These are phyloP conservation scores for Pectinophora gossypiella DNA, from an alignment of 1,140 invertebrate genomes.

Conservation along the genomic window DNA sequence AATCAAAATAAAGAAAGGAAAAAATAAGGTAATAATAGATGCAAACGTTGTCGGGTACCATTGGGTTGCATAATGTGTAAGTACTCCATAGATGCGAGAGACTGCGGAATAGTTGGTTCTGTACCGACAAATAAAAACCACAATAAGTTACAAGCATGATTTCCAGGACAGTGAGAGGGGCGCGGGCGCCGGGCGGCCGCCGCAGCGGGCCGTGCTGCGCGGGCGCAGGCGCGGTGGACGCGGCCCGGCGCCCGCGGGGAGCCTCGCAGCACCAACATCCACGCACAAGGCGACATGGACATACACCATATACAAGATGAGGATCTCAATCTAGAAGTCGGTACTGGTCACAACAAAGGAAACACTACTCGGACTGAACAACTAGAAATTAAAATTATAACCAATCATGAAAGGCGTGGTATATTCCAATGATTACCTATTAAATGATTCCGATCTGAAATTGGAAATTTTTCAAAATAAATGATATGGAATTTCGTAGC, in stretches of 20 bases:
- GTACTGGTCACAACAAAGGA: slow-evolving; percentile 46
- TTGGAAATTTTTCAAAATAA: slow-evolving; percentile 70
- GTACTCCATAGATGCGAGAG: slow-evolving; percentile 71
- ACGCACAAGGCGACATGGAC: slow-evolving; percentile 36
- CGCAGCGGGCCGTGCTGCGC: not conserved
- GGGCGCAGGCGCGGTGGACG: not conserved
- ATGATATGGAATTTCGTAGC: slow-evolving; percentile 40
- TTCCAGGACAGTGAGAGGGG: slow-evolving; percentile 13
- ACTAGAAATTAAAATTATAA: slow-evolving; percentile 49
- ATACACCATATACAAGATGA: slow-evolving; percentile 37
- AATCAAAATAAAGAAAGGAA: slow-evolving; percentile 33
- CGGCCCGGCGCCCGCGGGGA: no score
- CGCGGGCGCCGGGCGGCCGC: not conserved
- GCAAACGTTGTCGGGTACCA: slow-evolving; percentile 63
- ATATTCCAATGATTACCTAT: slow-evolving; percentile 71
- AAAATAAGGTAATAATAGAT: slow-evolving; percentile 41
- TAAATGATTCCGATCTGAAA: slow-evolving; percentile 77
- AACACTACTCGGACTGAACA: slow-evolving; percentile 55
- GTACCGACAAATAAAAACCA: slow-evolving; percentile 69
- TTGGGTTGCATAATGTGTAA: slow-evolving; percentile 72
- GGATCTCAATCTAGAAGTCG: slow-evolving; percentile 42
- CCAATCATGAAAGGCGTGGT: slow-evolving; percentile 37
- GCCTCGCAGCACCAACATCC: not conserved
- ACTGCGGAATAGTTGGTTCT: slow-evolving; percentile 71
- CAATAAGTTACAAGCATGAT: slow-evolving; percentile 63